These are phyloP conservation scores for Xerus rutilus DNA, from an alignment of 2,797 vertebrate species.

Conservation along the genomic window DNA sequence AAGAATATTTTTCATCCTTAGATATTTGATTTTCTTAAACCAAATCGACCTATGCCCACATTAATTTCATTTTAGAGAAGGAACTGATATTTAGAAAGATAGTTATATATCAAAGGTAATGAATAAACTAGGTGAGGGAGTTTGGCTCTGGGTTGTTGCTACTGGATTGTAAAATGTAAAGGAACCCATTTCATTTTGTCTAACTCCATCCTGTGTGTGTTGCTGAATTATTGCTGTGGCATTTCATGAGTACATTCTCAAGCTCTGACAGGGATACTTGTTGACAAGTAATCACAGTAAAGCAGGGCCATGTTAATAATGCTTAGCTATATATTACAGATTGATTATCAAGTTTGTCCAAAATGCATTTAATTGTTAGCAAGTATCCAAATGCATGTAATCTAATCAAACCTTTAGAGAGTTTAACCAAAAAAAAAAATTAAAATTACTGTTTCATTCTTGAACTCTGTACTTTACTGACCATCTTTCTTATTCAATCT, in stretches of 20 bases:
- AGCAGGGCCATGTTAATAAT: neutral
- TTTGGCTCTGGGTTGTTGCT: neutral
- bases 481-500: neutral
- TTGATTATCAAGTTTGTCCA: neutral
- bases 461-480: neutral
- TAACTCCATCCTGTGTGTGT: too few relatives aligned
- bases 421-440: neutral
- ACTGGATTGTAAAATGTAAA: neutral
- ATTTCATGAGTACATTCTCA: neutral
- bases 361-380: neutral
- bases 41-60: neutral
- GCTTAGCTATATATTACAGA: neutral
- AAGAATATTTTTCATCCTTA: conserved; percentile 40
- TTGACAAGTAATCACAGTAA: neutral
- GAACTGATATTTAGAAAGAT: neutral
- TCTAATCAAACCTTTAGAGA: neutral
- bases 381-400: neutral
- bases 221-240: neutral
- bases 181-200: neutral
- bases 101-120: neutral
- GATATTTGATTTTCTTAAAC: conserved; percentile 8
- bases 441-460: neutral
- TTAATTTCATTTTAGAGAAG: conserved; percentile 25
- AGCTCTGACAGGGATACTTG: neutral
- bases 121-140: neutral